phyloP scores from a whole-genome alignment of 2,113 vertebrate genomes.

The Ammodytes dubius region DNA sequence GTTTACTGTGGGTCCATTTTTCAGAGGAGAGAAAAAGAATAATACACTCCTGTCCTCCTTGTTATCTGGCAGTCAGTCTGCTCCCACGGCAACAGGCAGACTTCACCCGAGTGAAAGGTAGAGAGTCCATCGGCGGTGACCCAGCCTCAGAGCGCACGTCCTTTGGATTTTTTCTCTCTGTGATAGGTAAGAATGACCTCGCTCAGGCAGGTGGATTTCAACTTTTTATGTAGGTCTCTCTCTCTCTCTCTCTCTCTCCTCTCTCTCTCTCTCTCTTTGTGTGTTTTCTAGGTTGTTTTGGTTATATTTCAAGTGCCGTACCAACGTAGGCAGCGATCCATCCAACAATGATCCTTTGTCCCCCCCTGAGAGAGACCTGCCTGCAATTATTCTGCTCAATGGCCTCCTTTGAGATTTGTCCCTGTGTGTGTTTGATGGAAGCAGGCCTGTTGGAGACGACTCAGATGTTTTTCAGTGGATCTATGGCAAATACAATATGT shows the following conservation, averaged over 20 bases:
- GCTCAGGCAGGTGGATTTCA: not conserved
- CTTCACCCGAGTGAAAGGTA: slow-evolving; percentile 45
- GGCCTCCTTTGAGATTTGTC: slow-evolving; percentile 65
- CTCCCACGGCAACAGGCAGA: slow-evolving; percentile 31
- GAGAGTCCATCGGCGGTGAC: not conserved
- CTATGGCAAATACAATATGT: not conserved
- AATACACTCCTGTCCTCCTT: slow-evolving; percentile 28
- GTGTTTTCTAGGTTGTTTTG: not conserved
- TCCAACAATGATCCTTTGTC: slow-evolving; percentile 71
- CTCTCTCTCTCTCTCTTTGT: not conserved
- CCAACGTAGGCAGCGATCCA: slow-evolving; percentile 33
- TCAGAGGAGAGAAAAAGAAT: slow-evolving; percentile 8
- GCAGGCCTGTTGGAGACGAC: not conserved
- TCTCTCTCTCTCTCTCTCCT: no score
- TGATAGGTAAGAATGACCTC: slow-evolving; percentile 49
- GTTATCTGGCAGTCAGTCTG: slow-evolving; percentile 15
- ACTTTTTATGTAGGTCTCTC: not conserved
- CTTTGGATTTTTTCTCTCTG: slow-evolving; percentile 2
- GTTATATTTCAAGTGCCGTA: slow-evolving; percentile 9
- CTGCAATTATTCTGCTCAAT: slow-evolving; percentile 64
- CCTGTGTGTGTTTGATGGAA: slow-evolving; percentile 39
- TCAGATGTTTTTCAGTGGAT: not conserved
- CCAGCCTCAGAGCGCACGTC: slow-evolving; percentile 1
- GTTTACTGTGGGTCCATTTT: not conserved
- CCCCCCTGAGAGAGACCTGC: slow-evolving; percentile 48